Evolutionary conservation across 2,113 vertebrate species (phyloP).

Genomic region (Vombatus ursinus): DNA sequence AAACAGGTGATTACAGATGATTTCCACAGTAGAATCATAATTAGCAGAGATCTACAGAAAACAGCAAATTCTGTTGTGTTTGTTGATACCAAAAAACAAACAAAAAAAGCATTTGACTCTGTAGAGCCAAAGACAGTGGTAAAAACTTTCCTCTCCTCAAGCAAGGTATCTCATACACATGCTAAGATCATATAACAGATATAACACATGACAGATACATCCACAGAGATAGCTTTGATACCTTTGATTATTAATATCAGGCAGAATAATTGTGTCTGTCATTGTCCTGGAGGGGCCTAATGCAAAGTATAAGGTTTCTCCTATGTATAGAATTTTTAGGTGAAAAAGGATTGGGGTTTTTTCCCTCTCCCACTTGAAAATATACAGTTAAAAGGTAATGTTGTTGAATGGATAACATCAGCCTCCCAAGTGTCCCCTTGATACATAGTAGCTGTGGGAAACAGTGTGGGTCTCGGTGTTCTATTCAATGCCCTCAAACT

Average conservation of each 20-base stretch:
- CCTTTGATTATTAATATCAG: background rate
- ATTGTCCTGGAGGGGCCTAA: background rate
- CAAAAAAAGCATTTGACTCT: background rate
- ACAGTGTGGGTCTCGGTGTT: background rate
- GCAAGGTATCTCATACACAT: background rate
- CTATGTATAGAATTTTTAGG: background rate
- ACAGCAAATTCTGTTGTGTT: background rate
- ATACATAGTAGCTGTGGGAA: background rate
- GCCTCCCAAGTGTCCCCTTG: background rate
- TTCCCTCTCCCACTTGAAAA: background rate
- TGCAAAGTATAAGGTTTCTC: background rate
- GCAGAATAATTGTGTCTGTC: background rate
- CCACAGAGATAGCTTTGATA: background rate
- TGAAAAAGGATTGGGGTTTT: background rate
- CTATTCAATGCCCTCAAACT: background rate
- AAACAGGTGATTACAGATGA: background rate
- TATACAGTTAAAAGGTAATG: background rate
- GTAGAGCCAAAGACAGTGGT: background rate
- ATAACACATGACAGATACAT: background rate
- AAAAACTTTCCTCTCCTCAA: background rate
- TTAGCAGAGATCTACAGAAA: background rate
- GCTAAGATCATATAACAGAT: background rate
- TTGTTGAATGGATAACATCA: background rate
- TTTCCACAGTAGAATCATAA: background rate
- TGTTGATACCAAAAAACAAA: background rate